Evolutionary conservation across 1,140 invertebrate genomes (phyloP).

Genomic region (Penaeus chinensis): DNA sequence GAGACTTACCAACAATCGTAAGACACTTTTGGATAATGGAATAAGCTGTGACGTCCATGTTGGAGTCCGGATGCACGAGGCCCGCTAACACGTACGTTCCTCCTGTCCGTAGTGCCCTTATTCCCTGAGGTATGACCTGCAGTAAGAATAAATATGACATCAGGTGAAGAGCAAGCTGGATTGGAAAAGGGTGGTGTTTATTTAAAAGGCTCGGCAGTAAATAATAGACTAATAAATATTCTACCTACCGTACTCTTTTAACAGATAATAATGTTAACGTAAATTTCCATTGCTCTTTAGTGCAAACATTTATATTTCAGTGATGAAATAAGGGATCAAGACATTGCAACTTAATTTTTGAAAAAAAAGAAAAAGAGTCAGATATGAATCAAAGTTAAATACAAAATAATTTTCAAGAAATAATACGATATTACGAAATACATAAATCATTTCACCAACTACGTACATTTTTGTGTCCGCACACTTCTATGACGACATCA

Average conservation of each 20-base stretch:
- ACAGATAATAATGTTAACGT: no score
- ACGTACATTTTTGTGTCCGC: slow-evolving; percentile 35
- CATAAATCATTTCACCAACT: not conserved
- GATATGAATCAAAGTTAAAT: no score
- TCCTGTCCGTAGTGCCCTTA: slow-evolving; percentile 41
- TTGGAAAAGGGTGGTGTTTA: not conserved
- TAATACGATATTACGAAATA: no score
- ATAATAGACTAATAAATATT: no score
- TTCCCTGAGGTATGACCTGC: slow-evolving; percentile 37
- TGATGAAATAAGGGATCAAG: no score
- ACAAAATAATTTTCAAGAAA: no score
- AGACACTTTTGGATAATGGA: slow-evolving; percentile 48
- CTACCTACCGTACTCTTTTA: no score
- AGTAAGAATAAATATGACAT: not conserved
- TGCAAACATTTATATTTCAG: no score
- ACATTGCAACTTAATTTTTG: no score
- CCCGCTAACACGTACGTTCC: slow-evolving; percentile 53
- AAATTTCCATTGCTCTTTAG: no score
- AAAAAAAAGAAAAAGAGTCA: no score
- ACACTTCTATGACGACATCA: slow-evolving; percentile 31
- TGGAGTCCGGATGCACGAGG: slow-evolving; percentile 43
- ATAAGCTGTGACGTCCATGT: slow-evolving; percentile 34
- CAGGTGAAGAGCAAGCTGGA: not conserved
- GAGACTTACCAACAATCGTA: slow-evolving; percentile 34
- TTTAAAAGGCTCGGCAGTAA: no score